Evolutionary conservation across 2,797 vertebrate genomes (phyloP).

Genomic region (Trachurus trachurus): DNA sequence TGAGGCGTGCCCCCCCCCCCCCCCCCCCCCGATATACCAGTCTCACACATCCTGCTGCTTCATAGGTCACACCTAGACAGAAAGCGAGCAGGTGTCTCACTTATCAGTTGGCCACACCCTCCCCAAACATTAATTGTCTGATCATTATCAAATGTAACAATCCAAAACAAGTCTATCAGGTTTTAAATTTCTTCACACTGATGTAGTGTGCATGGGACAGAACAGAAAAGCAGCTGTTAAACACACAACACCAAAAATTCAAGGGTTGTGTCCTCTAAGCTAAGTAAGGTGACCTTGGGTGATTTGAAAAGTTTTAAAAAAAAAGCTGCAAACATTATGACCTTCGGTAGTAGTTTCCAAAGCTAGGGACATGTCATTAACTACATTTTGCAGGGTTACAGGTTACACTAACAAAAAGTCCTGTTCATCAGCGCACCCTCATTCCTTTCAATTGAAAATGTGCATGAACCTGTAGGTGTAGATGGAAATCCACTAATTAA

Average conservation of each 20-base stretch:
- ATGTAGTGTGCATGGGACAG: neutral
- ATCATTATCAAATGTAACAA: neutral
- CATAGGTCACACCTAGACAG: neutral
- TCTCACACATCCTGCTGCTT: neutral
- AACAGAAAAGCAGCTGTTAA: too few relatives aligned
- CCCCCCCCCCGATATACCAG: slow-evolving; percentile 29
- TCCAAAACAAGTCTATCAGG: neutral
- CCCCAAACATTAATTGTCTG: neutral
- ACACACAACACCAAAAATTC: too few relatives aligned
- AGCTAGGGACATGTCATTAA: too few relatives aligned
- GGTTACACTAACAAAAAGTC: too few relatives aligned
- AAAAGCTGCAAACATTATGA: too few relatives aligned
- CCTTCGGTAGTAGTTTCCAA: too few relatives aligned
- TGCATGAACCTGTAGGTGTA: neutral
- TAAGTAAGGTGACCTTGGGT: too few relatives aligned
- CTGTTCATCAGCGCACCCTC: too few relatives aligned
- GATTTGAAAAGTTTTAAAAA: too few relatives aligned
- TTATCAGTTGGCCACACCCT: neutral
- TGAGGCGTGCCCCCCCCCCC: slow-evolving; percentile 35
- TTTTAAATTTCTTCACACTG: neutral
- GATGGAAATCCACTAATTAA: neutral
- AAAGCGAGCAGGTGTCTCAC: slow-evolving; percentile 2
- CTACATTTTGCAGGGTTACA: too few relatives aligned
- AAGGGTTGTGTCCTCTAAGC: too few relatives aligned
- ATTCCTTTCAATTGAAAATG: too few relatives aligned